These are phyloP conservation scores for Luperina nickerlii DNA, from an alignment of 2,888 invertebrate genomes.

Conservation along the genomic window DNA sequence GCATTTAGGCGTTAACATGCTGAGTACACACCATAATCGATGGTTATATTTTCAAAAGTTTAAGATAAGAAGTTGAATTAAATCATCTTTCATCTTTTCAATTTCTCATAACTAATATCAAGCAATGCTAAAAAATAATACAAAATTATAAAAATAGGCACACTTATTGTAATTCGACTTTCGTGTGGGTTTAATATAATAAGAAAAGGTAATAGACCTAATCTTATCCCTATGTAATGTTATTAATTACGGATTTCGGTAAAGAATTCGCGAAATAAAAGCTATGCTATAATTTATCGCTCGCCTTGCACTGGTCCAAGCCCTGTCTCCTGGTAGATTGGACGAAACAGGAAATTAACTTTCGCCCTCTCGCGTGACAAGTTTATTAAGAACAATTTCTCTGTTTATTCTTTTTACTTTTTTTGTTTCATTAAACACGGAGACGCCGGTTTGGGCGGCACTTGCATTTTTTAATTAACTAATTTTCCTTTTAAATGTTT, in stretches of 20 bases:
- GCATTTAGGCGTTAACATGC: neutral
- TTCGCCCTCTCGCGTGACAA: slow-evolving; percentile 87
- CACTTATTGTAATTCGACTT: neutral
- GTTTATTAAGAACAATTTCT: slow-evolving; percentile 87
- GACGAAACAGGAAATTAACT: slow-evolving; percentile 89
- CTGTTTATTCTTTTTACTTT: slow-evolving; percentile 82
- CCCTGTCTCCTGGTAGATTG: slow-evolving; percentile 72
- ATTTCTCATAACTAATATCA: neutral
- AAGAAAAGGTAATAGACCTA: neutral
- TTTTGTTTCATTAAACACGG: slow-evolving; percentile 75
- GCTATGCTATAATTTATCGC: slow-evolving; percentile 36
- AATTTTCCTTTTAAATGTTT: slow-evolving; percentile 51
- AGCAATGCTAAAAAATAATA: neutral
- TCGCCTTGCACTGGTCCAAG: slow-evolving; percentile 52
- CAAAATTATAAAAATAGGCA: neutral
- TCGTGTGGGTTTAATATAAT: neutral
- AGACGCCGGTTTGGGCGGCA: slow-evolving; percentile 67
- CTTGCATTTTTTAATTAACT: slow-evolving; percentile 69
- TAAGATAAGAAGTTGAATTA: neutral
- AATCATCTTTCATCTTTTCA: neutral
- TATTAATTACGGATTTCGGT: neutral
- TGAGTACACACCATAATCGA: neutral
- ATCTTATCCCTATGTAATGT: neutral
- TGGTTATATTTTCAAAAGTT: neutral
- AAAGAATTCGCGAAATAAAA: slow-evolving; percentile 4